phyloP scores from a whole-genome alignment of 2,888 invertebrate genomes.

The Acronicta aceris region DNA sequence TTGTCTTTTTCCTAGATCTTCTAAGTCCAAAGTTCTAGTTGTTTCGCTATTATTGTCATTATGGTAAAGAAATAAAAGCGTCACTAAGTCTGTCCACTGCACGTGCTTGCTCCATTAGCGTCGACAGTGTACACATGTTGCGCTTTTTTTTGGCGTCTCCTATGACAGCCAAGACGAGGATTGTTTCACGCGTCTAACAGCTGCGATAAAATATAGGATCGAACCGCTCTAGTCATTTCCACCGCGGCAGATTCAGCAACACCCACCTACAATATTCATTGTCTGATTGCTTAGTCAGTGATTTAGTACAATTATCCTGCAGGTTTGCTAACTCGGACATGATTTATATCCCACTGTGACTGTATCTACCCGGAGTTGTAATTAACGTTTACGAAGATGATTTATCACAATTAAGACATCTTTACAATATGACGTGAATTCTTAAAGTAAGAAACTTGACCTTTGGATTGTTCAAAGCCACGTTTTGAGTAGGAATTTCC shows the following conservation, averaged over 20 bases:
- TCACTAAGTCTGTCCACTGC: conserved; percentile 69
- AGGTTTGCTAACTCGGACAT: conserved; percentile 75
- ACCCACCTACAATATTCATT: conserved; percentile 81
- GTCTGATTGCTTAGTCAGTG: conserved; percentile 79
- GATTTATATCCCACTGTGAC: conserved; percentile 75
- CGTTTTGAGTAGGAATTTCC: conserved; percentile 60
- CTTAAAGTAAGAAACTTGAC: conserved; percentile 66
- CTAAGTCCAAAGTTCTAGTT: conserved; percentile 41
- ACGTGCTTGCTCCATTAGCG: conserved; percentile 73
- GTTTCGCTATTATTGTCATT: conserved; percentile 60
- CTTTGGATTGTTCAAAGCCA: conserved; percentile 65
- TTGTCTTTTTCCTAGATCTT: conserved; percentile 38
- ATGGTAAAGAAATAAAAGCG: conserved; percentile 63
- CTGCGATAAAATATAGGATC: conserved; percentile 77
- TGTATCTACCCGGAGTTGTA: conserved; percentile 65
- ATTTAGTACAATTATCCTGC: conserved; percentile 81
- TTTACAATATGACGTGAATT: conserved; percentile 70
- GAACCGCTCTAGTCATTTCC: conserved; percentile 64
- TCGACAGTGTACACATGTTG: conserved; percentile 76
- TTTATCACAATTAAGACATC: conserved; percentile 79
- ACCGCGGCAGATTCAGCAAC: conserved; percentile 72
- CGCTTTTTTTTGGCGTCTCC: conserved; percentile 71
- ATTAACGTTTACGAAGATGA: conserved; percentile 76
- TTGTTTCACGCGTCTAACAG: conserved; percentile 76
- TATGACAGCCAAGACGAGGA: conserved; percentile 78